Conservation (phyloP, 2,888 invertebrate genomes). For the Lysandra coridon region DNA sequence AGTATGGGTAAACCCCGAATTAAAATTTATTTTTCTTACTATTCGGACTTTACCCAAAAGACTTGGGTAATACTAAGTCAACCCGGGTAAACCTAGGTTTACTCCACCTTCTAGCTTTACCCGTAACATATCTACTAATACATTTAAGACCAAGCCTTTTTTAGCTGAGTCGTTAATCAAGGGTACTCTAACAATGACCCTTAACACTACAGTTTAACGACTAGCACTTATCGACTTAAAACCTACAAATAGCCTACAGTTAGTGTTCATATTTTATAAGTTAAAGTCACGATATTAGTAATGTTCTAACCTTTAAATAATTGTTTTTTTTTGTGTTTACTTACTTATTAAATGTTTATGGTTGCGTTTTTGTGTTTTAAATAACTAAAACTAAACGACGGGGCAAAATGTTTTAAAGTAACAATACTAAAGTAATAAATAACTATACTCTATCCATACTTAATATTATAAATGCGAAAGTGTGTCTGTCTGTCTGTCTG, state of each 20-base stretch:
- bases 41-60: too few relatives aligned
- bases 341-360: not conserved
- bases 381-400: not conserved
- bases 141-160: too few relatives aligned
- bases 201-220: not conserved
- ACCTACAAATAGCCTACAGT: conserved; percentile 5
- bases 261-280: conserved; percentile 13
- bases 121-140: too few relatives aligned
- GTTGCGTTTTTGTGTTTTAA: not conserved
- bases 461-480: too few relatives aligned
- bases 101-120: too few relatives aligned
- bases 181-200: not conserved
- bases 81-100: too few relatives aligned
- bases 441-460: too few relatives aligned
- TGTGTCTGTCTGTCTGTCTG: too few relatives aligned
- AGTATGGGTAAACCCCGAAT: too few relatives aligned
- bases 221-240: not conserved
- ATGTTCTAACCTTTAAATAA: not conserved
- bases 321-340: not conserved
- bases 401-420: not conserved
- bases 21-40: too few relatives aligned
- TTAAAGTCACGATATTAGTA: not conserved
- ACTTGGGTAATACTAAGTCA: too few relatives aligned
- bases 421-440: too few relatives aligned
- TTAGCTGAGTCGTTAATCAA: not conserved